Base-by-base conservation (phyloP, 2,797 vertebrate species). In the Acanthornis magna region DNA sequence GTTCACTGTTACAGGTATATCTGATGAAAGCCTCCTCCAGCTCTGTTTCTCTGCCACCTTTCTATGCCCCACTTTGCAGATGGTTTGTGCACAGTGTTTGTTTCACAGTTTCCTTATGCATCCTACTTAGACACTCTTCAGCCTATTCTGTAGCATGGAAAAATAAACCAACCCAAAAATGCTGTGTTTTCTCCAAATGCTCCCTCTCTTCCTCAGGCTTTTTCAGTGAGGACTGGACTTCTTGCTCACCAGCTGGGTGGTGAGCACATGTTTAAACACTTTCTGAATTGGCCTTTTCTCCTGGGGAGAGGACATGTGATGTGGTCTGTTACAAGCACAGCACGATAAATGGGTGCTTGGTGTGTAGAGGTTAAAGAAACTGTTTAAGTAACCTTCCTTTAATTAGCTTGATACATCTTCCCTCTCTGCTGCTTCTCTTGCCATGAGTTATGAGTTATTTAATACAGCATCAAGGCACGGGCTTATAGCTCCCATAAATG, bases 321-420 rank as follows among this genome's bases (percentile, higher is more conserved):
- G 0, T 32, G 53, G 20, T 50, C 29, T 83, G 7, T 40, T 74
- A 17, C n/a, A 80, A 78, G 50, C 20, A 29, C 13, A 48, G 77
- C 58, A 42, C 65, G 50, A 83, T 78, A 84, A 89, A 88, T 50
- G 65, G n/a, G n/a, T 58, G 13, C 36, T 58, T 36, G 15, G n/a
- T 12, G 42, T 53, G 40, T 42, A 68, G 78, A 89, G 72, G 79
- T 91, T 92, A 88, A 89, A 77, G 75, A 72, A 85, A 70, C 20
- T 25, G 71, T 79, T 85, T 83, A 79, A 74, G 84, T 89, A 96
- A 89, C 21, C 7, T 72, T 91, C 78, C 42, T 91, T 85, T 92
- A 94, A 95, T 91, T 89, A 75, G 26, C 45, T 73, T 1, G 0
- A 68, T 89, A 2, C 30, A 62, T 95, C 70, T 95, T 71, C 75